These are phyloP conservation scores for Drosophila neonasuta DNA, from an alignment of 2,888 invertebrate species.

Conservation along the genomic window DNA sequence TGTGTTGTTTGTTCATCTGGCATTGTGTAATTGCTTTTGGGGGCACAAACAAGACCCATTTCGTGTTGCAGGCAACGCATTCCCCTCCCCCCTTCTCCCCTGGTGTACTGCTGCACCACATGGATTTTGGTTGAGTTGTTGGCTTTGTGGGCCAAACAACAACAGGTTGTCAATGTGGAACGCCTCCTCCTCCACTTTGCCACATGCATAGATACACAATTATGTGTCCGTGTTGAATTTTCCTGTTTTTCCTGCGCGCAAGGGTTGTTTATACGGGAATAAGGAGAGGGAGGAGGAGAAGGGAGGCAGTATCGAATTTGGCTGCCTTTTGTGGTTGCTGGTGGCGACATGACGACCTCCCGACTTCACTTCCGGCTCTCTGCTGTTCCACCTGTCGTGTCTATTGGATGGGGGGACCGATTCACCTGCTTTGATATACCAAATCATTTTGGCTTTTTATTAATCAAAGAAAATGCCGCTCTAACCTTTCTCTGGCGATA, in stretches of 20 bases:
- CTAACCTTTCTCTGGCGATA: constrained; percentile 50
- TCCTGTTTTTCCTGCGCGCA: constrained; percentile 15
- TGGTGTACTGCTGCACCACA: constrained; percentile 14
- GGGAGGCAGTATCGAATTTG: constrained; percentile 36
- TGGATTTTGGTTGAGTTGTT: constrained; percentile 22
- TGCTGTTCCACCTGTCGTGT: constrained; percentile 7
- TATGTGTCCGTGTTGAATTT: constrained; percentile 27
- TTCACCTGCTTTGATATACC: constrained; percentile 33
- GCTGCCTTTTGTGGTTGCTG: constrained; percentile 48
- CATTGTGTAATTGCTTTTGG: constrained; percentile 37
- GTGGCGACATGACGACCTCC: constrained; percentile 38
- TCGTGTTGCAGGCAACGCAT: constrained; percentile 31
- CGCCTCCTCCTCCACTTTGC: constrained; percentile 40
- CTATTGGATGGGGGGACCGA: constrained; percentile 1
- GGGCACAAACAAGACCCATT: constrained; percentile 31
- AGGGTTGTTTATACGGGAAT: constrained; percentile 28
- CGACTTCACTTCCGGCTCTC: neutral
- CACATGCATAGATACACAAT: constrained; percentile 58
- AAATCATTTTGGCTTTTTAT: constrained; percentile 42
- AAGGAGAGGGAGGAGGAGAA: neutral
- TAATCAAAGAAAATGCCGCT: constrained; percentile 57
- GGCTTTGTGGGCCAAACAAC: constrained; percentile 42
- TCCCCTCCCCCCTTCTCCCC: neutral
- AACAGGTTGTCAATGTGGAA: constrained; percentile 69
- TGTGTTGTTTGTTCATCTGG: constrained; percentile 31